These are phyloP conservation scores for Orientallactaga bullata DNA, from an alignment of 2,113 vertebrate species.

Conservation along the genomic window DNA sequence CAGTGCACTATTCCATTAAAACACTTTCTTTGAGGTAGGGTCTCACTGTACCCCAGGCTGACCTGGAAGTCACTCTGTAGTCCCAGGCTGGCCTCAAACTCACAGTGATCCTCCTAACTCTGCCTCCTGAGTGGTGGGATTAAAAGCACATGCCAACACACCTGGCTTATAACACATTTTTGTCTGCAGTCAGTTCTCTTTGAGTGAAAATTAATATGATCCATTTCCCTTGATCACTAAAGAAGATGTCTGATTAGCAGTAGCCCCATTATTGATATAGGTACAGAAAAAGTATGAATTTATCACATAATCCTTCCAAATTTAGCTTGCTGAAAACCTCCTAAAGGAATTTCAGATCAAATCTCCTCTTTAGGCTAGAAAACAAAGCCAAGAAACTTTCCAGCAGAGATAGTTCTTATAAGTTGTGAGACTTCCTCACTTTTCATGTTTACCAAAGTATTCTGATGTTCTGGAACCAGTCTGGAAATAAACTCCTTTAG, in stretches of 20 bases:
- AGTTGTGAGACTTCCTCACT: neutral
- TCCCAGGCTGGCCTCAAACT: no score
- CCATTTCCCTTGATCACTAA: neutral
- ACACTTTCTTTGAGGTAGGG: no score
- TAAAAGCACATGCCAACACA: no score
- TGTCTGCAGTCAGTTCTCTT: neutral
- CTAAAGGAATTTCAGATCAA: neutral
- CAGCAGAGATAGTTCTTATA: neutral
- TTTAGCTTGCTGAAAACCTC: neutral
- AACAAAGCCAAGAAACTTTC: neutral
- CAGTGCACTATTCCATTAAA: neutral
- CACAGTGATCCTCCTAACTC: no score
- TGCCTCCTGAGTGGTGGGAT: no score
- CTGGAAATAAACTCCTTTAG: neutral
- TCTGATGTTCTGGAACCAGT: no score
- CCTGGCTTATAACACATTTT: neutral
- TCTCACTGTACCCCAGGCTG: no score
- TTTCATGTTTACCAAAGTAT: neutral
- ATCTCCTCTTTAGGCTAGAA: neutral
- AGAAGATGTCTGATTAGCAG: neutral
- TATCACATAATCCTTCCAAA: neutral
- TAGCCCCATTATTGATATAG: neutral
- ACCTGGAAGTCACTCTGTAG: no score
- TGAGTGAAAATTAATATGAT: neutral
- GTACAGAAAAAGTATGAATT: neutral